Evolutionary conservation across 2,113 vertebrate species (phyloP), one percentile per base, ranked within the genome.

Genomic region (Corvus cornix): DNA sequence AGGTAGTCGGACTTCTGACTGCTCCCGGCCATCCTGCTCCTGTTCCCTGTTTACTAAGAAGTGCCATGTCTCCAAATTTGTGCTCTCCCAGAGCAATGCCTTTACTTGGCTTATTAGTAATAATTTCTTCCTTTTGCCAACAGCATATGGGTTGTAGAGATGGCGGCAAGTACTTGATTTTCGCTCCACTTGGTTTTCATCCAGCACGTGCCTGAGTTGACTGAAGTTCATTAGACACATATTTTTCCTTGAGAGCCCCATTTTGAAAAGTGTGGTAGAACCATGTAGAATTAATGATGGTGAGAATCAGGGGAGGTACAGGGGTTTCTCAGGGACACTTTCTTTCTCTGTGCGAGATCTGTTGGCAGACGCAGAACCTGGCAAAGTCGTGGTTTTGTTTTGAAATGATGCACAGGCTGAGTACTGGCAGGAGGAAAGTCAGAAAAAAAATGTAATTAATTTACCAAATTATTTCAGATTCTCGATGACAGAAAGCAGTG

Each of bases 401-500:
- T 22, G 37, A 55, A 70, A 22, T 10, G 7, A 33, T 31, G 39
- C 48, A 22, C 10, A 7, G 22, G 26, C 15, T 10, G 26, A 51
- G 24, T 17, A 26, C 13, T 16, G 51, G 6, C 64, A 60, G 60
- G 43, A 51, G 33, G 16, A 78, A 87, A 74, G 7, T 27, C 59
- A 53, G 55, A 39, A 63, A 69, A 83, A 23, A 16, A 0, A 16
- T 2, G 5, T 44, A 19, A 90, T 39, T 72, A 33, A 92, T 55
- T 49, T 68, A 17, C 62, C 24, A 10, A 72, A 51, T 90, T 20
- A 33, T 95, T 87, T 66, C 98, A 99, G 99, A 98, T 99, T 35
- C 97, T 99, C 24, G 99, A 99, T 17, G 99, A 99, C 95, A 98
- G 98, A 94, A 99, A 99, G 94, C 99, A 99, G 72, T 99, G 99